Conservation (phyloP, 2,797 vertebrate genomes). For the Gila robusta region DNA sequence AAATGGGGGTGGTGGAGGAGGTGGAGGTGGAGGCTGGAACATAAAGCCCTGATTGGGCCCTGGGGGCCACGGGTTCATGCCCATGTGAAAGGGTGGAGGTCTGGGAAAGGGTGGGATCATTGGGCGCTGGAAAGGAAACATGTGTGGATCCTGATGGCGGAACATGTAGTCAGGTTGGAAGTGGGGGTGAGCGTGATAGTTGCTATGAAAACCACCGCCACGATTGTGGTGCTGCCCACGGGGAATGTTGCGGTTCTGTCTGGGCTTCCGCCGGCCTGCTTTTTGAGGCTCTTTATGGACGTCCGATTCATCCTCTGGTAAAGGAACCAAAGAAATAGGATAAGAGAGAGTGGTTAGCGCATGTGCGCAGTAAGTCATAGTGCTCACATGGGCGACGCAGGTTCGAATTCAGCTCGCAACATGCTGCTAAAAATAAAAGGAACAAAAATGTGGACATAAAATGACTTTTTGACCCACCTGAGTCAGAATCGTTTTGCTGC, state of each 20-base stretch:
- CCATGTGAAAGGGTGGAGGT: constrained; percentile 53
- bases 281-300: constrained; percentile 38
- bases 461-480: constrained; percentile 38
- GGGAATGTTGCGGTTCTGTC: constrained; percentile 41
- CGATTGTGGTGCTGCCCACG: constrained; percentile 49
- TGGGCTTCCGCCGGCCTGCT: constrained; percentile 42
- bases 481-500: constrained; percentile 72
- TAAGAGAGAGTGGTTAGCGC: background rate
- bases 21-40: constrained; percentile 57
- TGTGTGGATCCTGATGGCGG: constrained; percentile 32
- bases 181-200: constrained; percentile 44
- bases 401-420: background rate
- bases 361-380: background rate
- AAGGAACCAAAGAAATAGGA: constrained; percentile 8
- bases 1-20: constrained; percentile 55
- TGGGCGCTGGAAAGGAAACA: constrained; percentile 43
- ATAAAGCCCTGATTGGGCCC: constrained; percentile 55
- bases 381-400: background rate
- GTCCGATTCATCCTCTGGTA: constrained; percentile 45
- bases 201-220: constrained; percentile 50
- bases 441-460: background rate
- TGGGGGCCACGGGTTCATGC: constrained; percentile 51
- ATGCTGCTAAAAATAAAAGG: background rate
- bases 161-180: constrained; percentile 51
- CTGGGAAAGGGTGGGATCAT: constrained; percentile 38